A percentile compares a stretch with the other conserved stretches of the same genome.
phyloP scores from a whole-genome alignment of 2,888 invertebrate species.

The Harpagoxenus sublaevis region DNA sequence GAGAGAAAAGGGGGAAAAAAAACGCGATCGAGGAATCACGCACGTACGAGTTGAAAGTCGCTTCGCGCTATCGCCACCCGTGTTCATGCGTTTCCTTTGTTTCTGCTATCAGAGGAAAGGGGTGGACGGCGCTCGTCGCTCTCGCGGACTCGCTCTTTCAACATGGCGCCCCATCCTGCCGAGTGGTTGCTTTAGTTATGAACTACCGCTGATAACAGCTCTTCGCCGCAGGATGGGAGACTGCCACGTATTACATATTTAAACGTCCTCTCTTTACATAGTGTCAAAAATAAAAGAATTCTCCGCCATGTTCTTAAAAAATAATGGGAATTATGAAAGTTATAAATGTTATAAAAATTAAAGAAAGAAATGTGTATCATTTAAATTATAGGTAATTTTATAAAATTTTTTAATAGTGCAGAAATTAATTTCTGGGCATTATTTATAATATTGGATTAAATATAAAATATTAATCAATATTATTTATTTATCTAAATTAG shows the following conservation, averaged over 20 bases:
- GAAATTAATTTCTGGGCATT: neutral
- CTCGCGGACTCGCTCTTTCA: constrained; percentile 38
- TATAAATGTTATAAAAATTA: neutral
- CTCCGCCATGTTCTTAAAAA: neutral
- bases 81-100: constrained; percentile 71
- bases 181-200: constrained; percentile 34
- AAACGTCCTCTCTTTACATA: neutral
- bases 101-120: constrained; percentile 73
- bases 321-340: neutral
- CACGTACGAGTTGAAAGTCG: constrained; percentile 56
- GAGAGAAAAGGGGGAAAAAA: constrained; percentile 4
- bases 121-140: constrained; percentile 62
- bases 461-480: neutral
- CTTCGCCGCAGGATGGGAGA: neutral
- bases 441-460: neutral
- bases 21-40: neutral
- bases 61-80: constrained; percentile 59
- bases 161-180: constrained; percentile 55
- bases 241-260: neutral
- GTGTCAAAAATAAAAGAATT: neutral
- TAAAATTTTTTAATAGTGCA: neutral
- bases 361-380: neutral
- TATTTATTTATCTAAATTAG: neutral
- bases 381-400: neutral
- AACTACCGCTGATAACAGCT: constrained; percentile 49